Evolutionary conservation across 2,888 invertebrate genomes (phyloP), one percentile per base, ranked within the genome.

Genomic region (Timema cristinae): DNA sequence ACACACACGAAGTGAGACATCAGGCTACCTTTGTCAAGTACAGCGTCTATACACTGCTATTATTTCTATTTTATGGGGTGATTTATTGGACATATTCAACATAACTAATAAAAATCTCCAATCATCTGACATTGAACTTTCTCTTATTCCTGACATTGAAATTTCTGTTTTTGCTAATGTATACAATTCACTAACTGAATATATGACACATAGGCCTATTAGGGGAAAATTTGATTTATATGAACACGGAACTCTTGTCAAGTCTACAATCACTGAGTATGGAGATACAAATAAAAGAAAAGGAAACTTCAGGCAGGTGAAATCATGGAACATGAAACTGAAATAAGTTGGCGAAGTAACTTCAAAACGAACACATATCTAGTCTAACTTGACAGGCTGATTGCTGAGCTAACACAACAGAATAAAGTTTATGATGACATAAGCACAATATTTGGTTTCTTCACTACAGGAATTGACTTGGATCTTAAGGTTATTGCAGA

Each of bases 341-440:
- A 59, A 11, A 8, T 59, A 59, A 7, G 15, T 59, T 0, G 59
- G 7, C 59, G 9, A 11, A 59, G 32, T n/a, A 59, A n/a, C 59
- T 59, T 59, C 59, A 59, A 59, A 59, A 59, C n/a, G 5, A 59
- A 59, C 59, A 59, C n/a, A 10, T 59, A n/a, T 59, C n/a, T 59
- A 9, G 15, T n/a, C 59, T 16, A 7, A 59, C 16, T 59, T 9
- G 9, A 59, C 6, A n/a, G 59, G 59, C 59, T 8, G 13, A 54
- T 54, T 54, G 54, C 9, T 8, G 8, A 54, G 15, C 54, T 54
- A 54, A 54, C 54, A 54, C 54, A 7, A 54, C 54, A 4, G 59
- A 59, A n/a, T 2, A 59, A 59, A 6, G 15, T 59, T 16, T 59
- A n/a, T 59, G 13, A 59, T n/a, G 59, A n/a, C 8, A 8, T n/a